phyloP scores from a whole-genome alignment of 2,888 invertebrate genomes.

The Tanypteryx hageni region DNA sequence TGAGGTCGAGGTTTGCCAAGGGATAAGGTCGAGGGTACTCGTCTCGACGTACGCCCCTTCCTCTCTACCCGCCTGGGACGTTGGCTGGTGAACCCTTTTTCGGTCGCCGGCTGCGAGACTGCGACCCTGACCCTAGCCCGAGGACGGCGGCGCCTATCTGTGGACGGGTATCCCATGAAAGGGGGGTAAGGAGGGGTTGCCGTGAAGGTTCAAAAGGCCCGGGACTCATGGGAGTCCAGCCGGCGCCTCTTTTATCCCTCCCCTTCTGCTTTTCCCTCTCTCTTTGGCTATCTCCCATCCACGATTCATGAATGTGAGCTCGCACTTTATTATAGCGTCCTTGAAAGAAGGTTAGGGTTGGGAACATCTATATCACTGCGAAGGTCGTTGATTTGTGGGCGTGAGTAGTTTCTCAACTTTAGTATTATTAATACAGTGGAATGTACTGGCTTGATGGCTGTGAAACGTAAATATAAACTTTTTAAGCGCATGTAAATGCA shows the following conservation, averaged over 20 bases:
- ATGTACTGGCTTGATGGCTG: too few relatives aligned
- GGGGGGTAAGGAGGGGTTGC: background rate
- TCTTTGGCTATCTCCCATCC: too few relatives aligned
- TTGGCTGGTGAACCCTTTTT: background rate
- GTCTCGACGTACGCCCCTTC: background rate
- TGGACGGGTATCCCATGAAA: background rate
- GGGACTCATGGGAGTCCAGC: background rate
- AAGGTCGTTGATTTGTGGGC: too few relatives aligned
- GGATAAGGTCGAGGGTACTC: background rate
- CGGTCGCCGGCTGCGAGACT: background rate
- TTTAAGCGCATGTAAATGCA: too few relatives aligned
- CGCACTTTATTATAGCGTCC: too few relatives aligned
- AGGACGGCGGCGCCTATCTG: background rate
- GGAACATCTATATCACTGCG: too few relatives aligned
- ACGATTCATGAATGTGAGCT: too few relatives aligned
- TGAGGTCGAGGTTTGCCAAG: background rate
- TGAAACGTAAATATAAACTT: too few relatives aligned
- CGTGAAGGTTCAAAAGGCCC: too few relatives aligned
- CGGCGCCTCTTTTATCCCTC: background rate
- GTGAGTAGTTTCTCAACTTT: too few relatives aligned
- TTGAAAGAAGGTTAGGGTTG: too few relatives aligned
- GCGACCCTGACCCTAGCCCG: constrained; percentile 16
- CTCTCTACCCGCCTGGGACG: background rate
- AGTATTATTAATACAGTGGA: too few relatives aligned
- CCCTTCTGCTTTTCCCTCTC: background rate